A percentile compares a stretch with the other conserved stretches of the same genome.
phyloP scores from a whole-genome alignment of 2,113 vertebrate species.

The Scartelaos histophorus region DNA sequence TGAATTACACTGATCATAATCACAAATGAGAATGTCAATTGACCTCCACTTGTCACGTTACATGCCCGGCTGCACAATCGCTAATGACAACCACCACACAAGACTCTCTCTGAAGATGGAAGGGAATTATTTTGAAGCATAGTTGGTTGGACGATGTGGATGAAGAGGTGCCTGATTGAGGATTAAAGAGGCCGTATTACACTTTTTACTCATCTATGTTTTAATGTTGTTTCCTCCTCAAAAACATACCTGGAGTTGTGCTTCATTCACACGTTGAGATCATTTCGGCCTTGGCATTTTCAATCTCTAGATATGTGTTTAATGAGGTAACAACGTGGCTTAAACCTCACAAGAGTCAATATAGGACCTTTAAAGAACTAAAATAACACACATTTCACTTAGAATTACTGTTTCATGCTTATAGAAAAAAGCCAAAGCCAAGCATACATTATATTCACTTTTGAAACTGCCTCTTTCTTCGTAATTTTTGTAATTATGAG shows the following conservation, averaged over 20 bases:
- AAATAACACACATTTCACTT: too few species aligned
- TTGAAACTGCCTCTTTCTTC: neutral
- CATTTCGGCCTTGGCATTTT: too few species aligned
- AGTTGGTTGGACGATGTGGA: neutral
- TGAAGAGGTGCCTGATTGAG: neutral
- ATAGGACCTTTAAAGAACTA: too few species aligned
- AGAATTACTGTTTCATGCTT: neutral
- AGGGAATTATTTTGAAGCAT: neutral
- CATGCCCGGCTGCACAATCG: conserved; percentile 22
- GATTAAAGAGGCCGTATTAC: neutral
- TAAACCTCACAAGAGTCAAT: too few species aligned
- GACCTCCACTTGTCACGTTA: conserved; percentile 37
- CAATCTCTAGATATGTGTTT: too few species aligned
- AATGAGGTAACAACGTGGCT: too few species aligned
- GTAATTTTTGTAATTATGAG: neutral
- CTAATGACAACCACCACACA: conserved; percentile 23
- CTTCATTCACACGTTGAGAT: too few species aligned
- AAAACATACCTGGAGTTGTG: too few species aligned
- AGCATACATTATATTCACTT: neutral
- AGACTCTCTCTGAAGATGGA: conserved; percentile 3
- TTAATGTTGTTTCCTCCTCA: too few species aligned
- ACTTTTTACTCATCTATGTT: too few species aligned
- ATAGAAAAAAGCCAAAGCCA: too few species aligned
- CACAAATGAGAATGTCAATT: conserved; percentile 42
- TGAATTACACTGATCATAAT: conserved; percentile 40